Base-by-base conservation (phyloP, 2,113 vertebrate genomes). In the Poeciliopsis occidentalis region DNA sequence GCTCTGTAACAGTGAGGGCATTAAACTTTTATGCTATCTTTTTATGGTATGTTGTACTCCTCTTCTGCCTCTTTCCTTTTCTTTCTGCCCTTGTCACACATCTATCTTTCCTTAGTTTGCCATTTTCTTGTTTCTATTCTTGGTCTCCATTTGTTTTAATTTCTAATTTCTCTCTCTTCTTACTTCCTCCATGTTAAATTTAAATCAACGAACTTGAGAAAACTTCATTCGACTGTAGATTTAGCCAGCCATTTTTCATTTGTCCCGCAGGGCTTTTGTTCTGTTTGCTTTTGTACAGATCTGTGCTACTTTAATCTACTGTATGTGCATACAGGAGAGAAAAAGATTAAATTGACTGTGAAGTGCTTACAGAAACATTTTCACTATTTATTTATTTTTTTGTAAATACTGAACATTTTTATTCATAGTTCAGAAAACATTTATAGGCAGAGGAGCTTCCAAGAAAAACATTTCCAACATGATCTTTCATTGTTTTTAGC, bases 1-100 rank as follows among this genome's bases (percentile, higher is more conserved):
- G 84, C 88, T 82, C 66, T 19, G 82, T 84, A 89, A 79, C 88
- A 81, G 77, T 7, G 8, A 67, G 64, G 61, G 26, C 84, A 90
- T 91, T 92, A 91, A 89, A 90, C 75, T 90, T 92, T 90, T 65
- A 92, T 90, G 72, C 72, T 87, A 71, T 76, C 79, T 89, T 86
- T 87, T 83, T 73, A 84, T 86, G 71, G 60, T 65, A 31, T 61
- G 27, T 47, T 47, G 5, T 19, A 69, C 75, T 64, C 39, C 30
- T 61, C 57, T 69, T 64, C 29, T 66, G 62, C 5, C 0, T 26
- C 22, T 15, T 24, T n/a, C 17, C 12, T 26, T 67, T 22, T 26
- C 34, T 22, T 31, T 32, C 30, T 61, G 54, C 15, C 24, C 69
- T 37, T 61, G 17, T 34, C 17, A 34, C 12, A 1, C 60, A 71